Conservation (phyloP, 2,888 invertebrate species). For the Digitonthophagus gazella region DNA sequence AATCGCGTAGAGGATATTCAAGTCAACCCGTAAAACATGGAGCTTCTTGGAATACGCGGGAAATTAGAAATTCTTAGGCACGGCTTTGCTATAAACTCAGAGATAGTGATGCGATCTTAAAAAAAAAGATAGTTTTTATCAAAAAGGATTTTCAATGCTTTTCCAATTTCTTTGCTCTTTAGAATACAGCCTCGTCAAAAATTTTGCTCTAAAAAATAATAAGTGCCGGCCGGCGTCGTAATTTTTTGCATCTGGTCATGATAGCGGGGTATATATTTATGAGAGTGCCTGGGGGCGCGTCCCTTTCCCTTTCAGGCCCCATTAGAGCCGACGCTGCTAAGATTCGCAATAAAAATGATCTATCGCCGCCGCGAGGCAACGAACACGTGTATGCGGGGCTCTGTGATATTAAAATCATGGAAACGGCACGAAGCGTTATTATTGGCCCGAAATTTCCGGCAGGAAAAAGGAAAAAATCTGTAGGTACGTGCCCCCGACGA, state of each 20-base stretch:
- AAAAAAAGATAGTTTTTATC: too few species aligned
- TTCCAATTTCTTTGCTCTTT: too few species aligned
- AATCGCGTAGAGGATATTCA: conserved; percentile 3
- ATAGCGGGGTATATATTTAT: background rate
- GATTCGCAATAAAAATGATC: background rate
- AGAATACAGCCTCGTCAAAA: too few species aligned
- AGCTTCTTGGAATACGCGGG: background rate
- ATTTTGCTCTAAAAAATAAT: too few species aligned
- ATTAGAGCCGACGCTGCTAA: background rate
- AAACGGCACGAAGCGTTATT: background rate
- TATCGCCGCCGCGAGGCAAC: background rate
- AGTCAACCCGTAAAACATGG: background rate
- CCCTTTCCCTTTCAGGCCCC: background rate
- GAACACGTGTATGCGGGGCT: background rate
- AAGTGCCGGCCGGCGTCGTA: background rate
- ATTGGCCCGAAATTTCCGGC: background rate
- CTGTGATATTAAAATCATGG: background rate
- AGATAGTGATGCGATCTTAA: background rate
- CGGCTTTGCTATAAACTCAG: background rate
- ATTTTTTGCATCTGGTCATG: background rate
- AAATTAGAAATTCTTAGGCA: background rate
- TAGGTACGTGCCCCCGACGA: background rate
- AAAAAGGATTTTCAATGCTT: too few species aligned
- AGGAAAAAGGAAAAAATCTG: background rate
- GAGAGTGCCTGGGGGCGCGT: background rate